A percentile compares a stretch with the other conserved stretches of the same genome.
phyloP scores from a whole-genome alignment of 1,140 invertebrate genomes.

The Drosophila mauritiana region DNA sequence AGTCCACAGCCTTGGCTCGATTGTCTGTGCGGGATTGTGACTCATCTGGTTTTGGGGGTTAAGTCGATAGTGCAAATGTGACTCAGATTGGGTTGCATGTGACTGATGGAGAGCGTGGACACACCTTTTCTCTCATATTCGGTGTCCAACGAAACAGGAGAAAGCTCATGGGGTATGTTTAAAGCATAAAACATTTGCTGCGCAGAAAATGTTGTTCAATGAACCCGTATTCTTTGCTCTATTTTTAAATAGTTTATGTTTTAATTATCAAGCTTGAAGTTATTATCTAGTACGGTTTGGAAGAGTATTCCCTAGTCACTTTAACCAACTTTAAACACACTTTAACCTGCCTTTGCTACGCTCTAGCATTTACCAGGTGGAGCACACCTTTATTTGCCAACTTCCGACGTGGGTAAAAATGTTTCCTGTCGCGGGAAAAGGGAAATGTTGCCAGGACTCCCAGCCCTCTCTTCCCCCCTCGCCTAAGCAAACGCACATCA shows the following conservation, averaged over 20 bases:
- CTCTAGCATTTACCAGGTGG: conserved; percentile 32
- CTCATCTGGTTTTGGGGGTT: conserved; percentile 28
- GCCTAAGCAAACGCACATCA: conserved; percentile 56
- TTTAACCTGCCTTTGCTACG: background rate
- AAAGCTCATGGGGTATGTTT: background rate
- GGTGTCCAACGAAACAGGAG: conserved; percentile 1
- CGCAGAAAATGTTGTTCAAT: too few relatives aligned
- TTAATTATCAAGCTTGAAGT: too few relatives aligned
- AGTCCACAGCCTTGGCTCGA: conserved; percentile 1
- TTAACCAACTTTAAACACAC: background rate
- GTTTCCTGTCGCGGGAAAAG: conserved; percentile 52
- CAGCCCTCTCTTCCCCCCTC: conserved; percentile 5
- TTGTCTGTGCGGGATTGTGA: conserved; percentile 13
- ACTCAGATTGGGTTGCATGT: conserved; percentile 37
- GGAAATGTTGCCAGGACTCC: background rate
- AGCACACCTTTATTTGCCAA: conserved; percentile 67
- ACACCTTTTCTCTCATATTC: conserved; percentile 23
- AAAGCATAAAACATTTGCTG: background rate
- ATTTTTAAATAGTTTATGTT: too few relatives aligned
- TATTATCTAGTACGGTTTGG: background rate
- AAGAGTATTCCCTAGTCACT: conserved; percentile 29
- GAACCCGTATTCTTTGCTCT: too few relatives aligned
- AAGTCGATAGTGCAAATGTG: conserved; percentile 33
- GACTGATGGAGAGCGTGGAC: conserved; percentile 12
- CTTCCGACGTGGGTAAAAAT: conserved; percentile 59